These are phyloP conservation scores for Apis dorsata DNA, from an alignment of 1,140 invertebrate species.

Conservation along the genomic window DNA sequence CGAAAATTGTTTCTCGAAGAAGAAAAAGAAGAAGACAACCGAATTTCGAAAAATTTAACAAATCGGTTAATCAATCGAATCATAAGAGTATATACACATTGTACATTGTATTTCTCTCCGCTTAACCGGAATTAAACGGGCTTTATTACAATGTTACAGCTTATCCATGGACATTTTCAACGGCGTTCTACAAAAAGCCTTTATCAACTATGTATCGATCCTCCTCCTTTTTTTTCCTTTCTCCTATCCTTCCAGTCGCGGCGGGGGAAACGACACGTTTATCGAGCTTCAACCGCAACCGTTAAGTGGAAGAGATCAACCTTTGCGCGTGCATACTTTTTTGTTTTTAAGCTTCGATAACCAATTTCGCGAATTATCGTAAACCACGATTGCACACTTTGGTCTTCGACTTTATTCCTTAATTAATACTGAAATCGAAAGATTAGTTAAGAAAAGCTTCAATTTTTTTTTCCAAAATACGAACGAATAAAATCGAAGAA, in stretches of 20 bases:
- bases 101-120: too few relatives aligned
- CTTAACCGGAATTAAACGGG: neutral
- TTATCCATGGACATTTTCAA: neutral
- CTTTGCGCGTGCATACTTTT: conserved; percentile 6
- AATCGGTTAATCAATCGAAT: neutral
- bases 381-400: neutral
- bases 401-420: too few relatives aligned
- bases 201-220: conserved; percentile 22
- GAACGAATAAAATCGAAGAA: too few relatives aligned
- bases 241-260: neutral
- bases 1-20: too few relatives aligned
- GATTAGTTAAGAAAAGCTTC: too few relatives aligned
- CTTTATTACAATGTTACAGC: neutral
- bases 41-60: neutral
- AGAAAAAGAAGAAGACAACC: too few relatives aligned
- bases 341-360: neutral
- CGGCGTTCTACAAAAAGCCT: neutral
- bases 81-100: neutral
- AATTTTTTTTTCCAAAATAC: too few relatives aligned
- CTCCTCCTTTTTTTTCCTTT: neutral
- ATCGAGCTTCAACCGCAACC: conserved; percentile 28
- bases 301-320: conserved; percentile 54
- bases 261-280: conserved; percentile 37
- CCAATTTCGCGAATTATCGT: neutral
- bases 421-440: too few relatives aligned